Evolutionary conservation across 2,888 invertebrate genomes (phyloP).

Genomic region (Ischnus inquisitorius): DNA sequence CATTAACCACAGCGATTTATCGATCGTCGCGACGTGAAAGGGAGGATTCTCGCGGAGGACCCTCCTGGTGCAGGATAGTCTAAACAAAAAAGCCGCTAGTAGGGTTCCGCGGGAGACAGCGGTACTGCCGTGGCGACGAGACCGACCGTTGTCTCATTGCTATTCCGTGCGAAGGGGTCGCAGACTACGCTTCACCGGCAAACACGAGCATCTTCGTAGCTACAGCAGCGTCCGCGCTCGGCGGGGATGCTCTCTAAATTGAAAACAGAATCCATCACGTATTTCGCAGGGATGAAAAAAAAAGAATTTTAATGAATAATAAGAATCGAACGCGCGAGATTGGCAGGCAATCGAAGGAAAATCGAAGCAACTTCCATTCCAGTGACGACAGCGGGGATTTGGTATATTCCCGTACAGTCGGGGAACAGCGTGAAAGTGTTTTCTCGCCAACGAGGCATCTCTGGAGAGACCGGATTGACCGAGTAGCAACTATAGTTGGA

Average conservation of each 20-base stretch:
- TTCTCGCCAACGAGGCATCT: background rate
- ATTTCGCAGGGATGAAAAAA: constrained; percentile 77
- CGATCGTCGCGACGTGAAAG: constrained; percentile 60
- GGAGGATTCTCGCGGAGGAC: constrained; percentile 54
- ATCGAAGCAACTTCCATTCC: constrained; percentile 7
- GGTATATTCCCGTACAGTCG: constrained; percentile 17
- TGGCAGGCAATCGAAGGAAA: constrained; percentile 72
- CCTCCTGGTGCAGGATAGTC: constrained; percentile 55
- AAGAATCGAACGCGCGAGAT: constrained; percentile 76
- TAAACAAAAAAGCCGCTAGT: constrained; percentile 33
- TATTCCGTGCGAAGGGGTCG: constrained; percentile 79
- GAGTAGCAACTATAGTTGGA: constrained; percentile 64
- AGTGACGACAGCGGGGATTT: constrained; percentile 1
- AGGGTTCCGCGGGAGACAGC: constrained; percentile 49
- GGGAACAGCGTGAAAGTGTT: constrained; percentile 3
- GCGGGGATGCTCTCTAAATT: constrained; percentile 84
- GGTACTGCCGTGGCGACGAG: constrained; percentile 52
- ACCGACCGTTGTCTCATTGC: constrained; percentile 80
- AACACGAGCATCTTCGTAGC: constrained; percentile 64
- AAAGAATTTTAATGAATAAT: constrained; percentile 85
- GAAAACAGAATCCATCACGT: constrained; percentile 85
- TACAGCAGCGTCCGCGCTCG: constrained; percentile 79
- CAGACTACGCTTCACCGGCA: constrained; percentile 48
- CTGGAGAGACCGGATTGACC: constrained; percentile 31
- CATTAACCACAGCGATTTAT: constrained; percentile 50